These are phyloP conservation scores for Diarsia rubi DNA, from an alignment of 2,888 invertebrate genomes.

Conservation along the genomic window DNA sequence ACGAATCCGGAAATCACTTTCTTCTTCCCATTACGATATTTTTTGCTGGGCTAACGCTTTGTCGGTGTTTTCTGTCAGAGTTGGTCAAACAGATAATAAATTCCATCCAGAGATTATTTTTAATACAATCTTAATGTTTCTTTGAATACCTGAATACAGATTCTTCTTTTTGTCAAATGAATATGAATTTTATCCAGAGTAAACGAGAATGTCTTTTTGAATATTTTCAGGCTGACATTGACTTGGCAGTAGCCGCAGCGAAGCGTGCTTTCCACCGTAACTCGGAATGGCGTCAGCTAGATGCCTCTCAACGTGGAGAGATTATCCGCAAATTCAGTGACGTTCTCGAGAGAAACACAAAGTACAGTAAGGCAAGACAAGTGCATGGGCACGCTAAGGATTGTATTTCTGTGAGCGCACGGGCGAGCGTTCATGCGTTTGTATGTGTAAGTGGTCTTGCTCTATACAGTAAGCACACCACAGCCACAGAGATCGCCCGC, in stretches of 20 bases:
- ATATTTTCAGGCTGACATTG: conserved; percentile 92
- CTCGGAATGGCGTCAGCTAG: conserved; percentile 95
- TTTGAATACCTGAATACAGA: not conserved
- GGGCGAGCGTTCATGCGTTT: too few species aligned
- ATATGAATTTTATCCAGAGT: not conserved
- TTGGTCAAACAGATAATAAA: too few species aligned
- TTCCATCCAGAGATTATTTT: not conserved
- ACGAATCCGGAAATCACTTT: not conserved
- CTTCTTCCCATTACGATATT: too few species aligned
- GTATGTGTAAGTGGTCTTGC: too few species aligned
- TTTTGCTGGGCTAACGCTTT: too few species aligned
- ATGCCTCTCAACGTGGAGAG: conserved; percentile 94
- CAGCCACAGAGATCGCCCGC: too few species aligned
- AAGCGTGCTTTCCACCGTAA: conserved; percentile 91
- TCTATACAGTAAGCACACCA: too few species aligned
- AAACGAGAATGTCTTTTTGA: not conserved
- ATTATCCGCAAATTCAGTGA: conserved; percentile 93
- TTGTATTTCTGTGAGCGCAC: too few species aligned
- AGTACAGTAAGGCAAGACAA: too few species aligned
- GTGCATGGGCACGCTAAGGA: too few species aligned
- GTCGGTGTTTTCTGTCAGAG: too few species aligned
- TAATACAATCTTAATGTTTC: not conserved
- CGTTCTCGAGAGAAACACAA: conserved; percentile 94
- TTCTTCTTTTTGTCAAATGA: not conserved
- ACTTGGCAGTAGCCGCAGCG: conserved; percentile 94